These are phyloP conservation scores for Volucella inanis DNA, from an alignment of 2,888 invertebrate genomes.

Conservation along the genomic window DNA sequence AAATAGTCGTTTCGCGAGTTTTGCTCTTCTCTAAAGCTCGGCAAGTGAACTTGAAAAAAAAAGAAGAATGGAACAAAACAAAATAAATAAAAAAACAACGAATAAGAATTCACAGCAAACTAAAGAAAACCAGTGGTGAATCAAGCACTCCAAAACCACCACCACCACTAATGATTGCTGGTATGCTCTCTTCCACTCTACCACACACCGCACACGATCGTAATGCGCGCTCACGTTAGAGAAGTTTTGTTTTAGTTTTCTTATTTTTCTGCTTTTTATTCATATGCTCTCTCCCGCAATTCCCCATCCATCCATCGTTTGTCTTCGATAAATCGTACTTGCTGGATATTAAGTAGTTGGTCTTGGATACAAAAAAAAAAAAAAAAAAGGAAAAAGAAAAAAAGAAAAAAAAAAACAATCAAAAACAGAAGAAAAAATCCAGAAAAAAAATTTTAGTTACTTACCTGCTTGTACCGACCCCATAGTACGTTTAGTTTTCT, in stretches of 20 bases:
- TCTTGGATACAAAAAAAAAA: conserved; percentile 21
- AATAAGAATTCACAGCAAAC: conserved; percentile 44
- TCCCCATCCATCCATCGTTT: conserved; percentile 64
- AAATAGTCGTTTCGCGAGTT: conserved; percentile 11
- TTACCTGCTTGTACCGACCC: conserved; percentile 70
- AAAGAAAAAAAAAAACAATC: conserved; percentile 20
- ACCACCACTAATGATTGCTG: conserved; percentile 25
- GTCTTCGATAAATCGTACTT: conserved; percentile 62
- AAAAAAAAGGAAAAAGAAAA: background rate
- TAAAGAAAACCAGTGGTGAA: conserved; percentile 53
- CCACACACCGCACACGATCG: conserved; percentile 34
- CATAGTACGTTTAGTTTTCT: conserved; percentile 65
- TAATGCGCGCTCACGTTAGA: background rate
- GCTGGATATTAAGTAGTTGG: conserved; percentile 69
- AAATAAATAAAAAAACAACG: conserved; percentile 33
- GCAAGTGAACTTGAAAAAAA: background rate
- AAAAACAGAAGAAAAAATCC: background rate
- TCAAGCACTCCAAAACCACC: conserved; percentile 33
- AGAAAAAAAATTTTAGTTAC: conserved; percentile 54
- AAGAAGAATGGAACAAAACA: conserved; percentile 26
- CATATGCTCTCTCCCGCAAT: conserved; percentile 54
- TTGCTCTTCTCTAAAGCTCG: conserved; percentile 42
- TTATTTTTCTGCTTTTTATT: conserved; percentile 44
- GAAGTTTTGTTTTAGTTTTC: conserved; percentile 46
- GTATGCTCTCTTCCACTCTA: conserved; percentile 1